phyloP scores from a whole-genome alignment of 2,113 vertebrate species.

The Antechinus flavipes region DNA sequence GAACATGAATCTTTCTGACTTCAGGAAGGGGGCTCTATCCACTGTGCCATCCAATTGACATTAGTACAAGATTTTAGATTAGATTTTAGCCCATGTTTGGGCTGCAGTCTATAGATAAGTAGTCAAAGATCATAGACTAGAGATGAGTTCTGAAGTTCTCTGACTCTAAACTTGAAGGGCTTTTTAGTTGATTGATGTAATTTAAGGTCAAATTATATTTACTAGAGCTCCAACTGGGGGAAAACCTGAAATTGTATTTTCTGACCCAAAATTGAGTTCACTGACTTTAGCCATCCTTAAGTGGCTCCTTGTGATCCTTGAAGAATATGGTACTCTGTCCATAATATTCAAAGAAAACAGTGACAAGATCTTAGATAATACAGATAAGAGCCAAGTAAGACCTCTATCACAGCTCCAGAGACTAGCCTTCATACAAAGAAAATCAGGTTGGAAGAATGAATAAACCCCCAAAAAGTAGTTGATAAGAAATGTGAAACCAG shows the following conservation, averaged over 20 bases:
- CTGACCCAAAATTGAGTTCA: neutral
- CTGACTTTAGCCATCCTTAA: neutral
- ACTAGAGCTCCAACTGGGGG: neutral
- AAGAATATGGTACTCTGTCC: neutral
- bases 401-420: neutral
- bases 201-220: neutral
- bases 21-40: too few relatives aligned
- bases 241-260: neutral
- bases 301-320: neutral
- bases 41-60: too few relatives aligned
- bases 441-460: neutral
- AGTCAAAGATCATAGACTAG: neutral
- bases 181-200: neutral
- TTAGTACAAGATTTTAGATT: neutral
- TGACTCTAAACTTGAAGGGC: neutral
- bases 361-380: neutral
- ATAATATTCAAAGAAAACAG: neutral
- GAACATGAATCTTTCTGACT: too few relatives aligned
- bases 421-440: neutral
- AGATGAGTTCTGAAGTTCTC: neutral
- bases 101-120: neutral
- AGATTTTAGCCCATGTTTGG: neutral
- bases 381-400: neutral
- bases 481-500: neutral
- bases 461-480: neutral